Percentiles rank a stretch among this genome's conserved stretches.
These are phyloP conservation scores for Neodon shergylaensis DNA, from an alignment of 2,113 vertebrate species.

Conservation along the genomic window DNA sequence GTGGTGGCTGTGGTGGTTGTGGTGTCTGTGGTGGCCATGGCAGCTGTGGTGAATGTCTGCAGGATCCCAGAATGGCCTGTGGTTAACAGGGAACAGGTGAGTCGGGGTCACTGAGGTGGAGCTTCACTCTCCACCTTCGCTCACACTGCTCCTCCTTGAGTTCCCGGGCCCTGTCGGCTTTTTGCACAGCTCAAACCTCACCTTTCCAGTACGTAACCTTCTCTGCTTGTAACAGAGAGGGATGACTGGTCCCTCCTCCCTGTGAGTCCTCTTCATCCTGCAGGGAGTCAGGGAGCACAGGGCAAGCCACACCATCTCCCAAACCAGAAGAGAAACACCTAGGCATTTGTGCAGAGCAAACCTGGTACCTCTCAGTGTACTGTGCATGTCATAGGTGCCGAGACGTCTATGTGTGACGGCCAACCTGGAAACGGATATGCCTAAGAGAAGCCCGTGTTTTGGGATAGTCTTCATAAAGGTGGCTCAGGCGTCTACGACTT, in stretches of 20 bases:
- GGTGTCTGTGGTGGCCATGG: too few relatives aligned
- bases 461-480: background rate
- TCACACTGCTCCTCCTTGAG: background rate
- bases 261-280: background rate
- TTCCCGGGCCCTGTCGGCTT: background rate
- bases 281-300: fast-evolving
- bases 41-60: background rate
- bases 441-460: background rate
- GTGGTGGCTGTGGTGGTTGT: too few relatives aligned
- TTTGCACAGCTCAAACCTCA: background rate
- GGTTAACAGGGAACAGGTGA: background rate
- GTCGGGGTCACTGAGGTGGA: background rate
- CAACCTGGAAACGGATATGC: background rate
- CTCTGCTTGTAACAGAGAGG: background rate
- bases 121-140: background rate
- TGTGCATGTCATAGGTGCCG: background rate
- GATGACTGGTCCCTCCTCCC: background rate
- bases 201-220: background rate
- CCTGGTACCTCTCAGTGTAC: background rate
- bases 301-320: background rate
- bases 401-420: background rate
- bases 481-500: background rate
- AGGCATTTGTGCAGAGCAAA: background rate
- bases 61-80: background rate
- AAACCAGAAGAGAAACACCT: background rate